These are phyloP conservation scores for Haliclona indistincta DNA, from an alignment of 37 sponge, comb jelly and placozoan species.

Conservation along the genomic window DNA sequence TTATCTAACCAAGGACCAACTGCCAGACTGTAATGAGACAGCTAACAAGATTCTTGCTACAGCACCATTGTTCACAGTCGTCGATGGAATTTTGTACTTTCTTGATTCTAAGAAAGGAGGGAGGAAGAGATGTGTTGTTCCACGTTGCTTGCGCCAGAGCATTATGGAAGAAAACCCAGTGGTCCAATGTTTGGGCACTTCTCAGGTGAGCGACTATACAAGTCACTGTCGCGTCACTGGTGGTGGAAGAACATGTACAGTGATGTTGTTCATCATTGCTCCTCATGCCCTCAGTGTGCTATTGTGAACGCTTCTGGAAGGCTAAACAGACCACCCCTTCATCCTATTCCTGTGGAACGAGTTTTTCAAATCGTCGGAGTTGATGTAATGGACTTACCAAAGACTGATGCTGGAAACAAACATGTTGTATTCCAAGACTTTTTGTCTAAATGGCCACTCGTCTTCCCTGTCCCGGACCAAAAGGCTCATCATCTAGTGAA, in stretches of 20 bases:
- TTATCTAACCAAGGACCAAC: constrained; percentile 10
- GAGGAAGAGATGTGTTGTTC: constrained; percentile 38
- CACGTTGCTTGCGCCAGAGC: constrained; percentile 5
- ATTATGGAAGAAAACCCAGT: constrained; percentile 24
- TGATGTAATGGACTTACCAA: no score
- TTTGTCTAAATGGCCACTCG: constrained; percentile 16
- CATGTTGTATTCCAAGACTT: no score
- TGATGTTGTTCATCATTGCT: constrained; percentile 15
- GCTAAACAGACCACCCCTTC: constrained; percentile 18
- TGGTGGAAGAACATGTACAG: constrained; percentile 57
- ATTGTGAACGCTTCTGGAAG: constrained; percentile 14
- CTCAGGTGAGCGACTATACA: constrained; percentile 37
- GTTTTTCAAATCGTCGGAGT: constrained; percentile 14
- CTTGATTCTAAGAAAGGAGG: constrained; percentile 13
- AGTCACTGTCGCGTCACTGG: constrained; percentile 16
- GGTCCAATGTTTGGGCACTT: constrained; percentile 47
- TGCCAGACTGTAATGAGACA: constrained; percentile 10
- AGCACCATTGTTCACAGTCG: constrained; percentile 13
- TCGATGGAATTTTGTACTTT: constrained; percentile 38
- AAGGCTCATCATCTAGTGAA: constrained; percentile 7
- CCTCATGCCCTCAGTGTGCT: constrained; percentile 47
- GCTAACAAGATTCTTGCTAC: constrained; percentile 35
- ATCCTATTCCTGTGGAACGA: constrained; percentile 20
- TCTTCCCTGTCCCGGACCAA: no score
- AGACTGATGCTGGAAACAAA: constrained; percentile 15